Evolutionary conservation across 1,140 invertebrate species (phyloP).

Genomic region (Teleopsis dalmanni): DNA sequence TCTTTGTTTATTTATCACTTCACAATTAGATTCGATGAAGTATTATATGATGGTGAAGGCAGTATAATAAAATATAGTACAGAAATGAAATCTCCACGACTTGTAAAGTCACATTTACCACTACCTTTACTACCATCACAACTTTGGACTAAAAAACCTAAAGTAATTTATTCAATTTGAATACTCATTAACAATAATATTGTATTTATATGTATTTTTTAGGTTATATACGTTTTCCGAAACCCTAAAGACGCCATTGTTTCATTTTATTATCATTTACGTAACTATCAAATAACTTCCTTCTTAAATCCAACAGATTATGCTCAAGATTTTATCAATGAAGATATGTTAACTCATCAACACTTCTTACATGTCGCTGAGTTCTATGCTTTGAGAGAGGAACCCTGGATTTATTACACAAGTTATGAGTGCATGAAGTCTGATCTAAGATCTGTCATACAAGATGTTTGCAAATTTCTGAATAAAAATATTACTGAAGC

Average conservation of each 20-base stretch:
- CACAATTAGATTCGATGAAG: too few species aligned
- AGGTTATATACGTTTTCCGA: slow-evolving; percentile 71
- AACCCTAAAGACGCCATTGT: slow-evolving; percentile 75
- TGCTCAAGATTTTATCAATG: not conserved
- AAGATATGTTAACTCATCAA: not conserved
- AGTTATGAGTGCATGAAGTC: slow-evolving; percentile 65
- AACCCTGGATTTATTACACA: slow-evolving; percentile 67
- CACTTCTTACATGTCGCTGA: slow-evolving; percentile 57
- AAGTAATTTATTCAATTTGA: slow-evolving; percentile 68
- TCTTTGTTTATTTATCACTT: too few species aligned
- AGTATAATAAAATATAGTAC: too few species aligned
- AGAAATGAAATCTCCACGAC: slow-evolving; percentile 47
- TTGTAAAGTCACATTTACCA: slow-evolving; percentile 60
- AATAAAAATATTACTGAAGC: slow-evolving; percentile 18
- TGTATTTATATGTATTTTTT: slow-evolving; percentile 4
- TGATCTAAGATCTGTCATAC: slow-evolving; percentile 22
- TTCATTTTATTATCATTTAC: slow-evolving; percentile 67
- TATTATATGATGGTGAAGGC: too few species aligned
- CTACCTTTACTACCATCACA: slow-evolving; percentile 51
- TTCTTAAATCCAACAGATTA: slow-evolving; percentile 40
- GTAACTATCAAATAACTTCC: slow-evolving; percentile 52
- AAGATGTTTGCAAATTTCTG: slow-evolving; percentile 24
- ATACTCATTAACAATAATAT: not conserved
- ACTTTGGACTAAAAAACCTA: slow-evolving; percentile 41
- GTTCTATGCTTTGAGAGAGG: slow-evolving; percentile 59